Evolutionary conservation across 2,797 vertebrate genomes (phyloP).

Genomic region (Argya squamiceps): DNA sequence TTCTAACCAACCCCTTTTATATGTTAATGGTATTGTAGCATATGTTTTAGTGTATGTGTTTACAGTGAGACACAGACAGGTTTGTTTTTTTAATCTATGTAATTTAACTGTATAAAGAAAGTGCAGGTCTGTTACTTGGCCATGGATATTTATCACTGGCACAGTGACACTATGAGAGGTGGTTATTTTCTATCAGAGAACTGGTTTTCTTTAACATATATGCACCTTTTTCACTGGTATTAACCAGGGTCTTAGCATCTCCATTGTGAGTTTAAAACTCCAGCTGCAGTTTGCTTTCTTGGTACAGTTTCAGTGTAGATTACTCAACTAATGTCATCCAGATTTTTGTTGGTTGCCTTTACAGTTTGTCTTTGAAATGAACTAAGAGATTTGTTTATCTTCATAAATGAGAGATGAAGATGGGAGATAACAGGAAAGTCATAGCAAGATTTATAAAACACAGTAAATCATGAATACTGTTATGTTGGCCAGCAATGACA

Average conservation of each 20-base stretch:
- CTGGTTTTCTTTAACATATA: neutral
- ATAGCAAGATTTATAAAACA: neutral
- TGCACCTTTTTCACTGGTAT: neutral
- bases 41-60: neutral
- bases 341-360: neutral
- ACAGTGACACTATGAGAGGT: neutral
- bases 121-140: neutral
- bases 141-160: neutral
- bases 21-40: neutral
- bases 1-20: neutral
- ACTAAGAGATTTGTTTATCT: conserved; percentile 4
- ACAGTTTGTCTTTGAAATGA: conserved; percentile 1
- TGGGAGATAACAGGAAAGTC: neutral
- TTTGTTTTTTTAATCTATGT: neutral
- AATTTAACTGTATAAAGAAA: neutral
- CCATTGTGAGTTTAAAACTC: neutral
- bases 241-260: neutral
- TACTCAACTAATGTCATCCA: neutral
- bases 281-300: neutral
- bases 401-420: neutral
- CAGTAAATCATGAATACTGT: neutral
- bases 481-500: neutral
- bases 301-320: neutral
- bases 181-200: neutral
- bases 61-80: neutral